Evolutionary conservation across 1,140 invertebrate genomes (phyloP).

Genomic region (Calephelis nemesis): DNA sequence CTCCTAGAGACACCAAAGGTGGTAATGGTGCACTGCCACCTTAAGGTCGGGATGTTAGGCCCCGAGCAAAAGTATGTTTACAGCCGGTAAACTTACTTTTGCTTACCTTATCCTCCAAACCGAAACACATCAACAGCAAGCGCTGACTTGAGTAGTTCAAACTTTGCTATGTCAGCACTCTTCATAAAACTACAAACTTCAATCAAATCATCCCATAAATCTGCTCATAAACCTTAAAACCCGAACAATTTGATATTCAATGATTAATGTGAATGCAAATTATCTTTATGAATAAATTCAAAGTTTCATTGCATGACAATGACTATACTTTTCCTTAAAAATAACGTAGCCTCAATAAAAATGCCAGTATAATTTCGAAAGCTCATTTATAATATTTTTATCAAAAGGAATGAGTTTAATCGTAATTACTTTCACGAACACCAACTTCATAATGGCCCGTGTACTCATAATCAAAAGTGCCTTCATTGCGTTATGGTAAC

Average conservation of each 20-base stretch:
- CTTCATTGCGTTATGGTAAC: conserved; percentile 61
- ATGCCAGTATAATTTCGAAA: conserved; percentile 20
- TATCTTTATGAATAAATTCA: conserved; percentile 3
- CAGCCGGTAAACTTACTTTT: too few relatives aligned
- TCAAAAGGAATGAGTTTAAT: conserved; percentile 33
- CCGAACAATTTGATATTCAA: background rate
- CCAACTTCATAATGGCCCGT: conserved; percentile 45
- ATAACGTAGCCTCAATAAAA: conserved; percentile 21
- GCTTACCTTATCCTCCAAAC: too few relatives aligned
- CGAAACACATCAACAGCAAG: background rate
- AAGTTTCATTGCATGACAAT: conserved; percentile 16
- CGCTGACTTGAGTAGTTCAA: background rate
- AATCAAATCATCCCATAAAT: too few relatives aligned
- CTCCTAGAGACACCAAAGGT: too few relatives aligned
- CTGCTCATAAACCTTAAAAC: background rate
- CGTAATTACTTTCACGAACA: conserved; percentile 60
- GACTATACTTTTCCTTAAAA: conserved; percentile 14
- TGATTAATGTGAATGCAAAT: conserved; percentile 15
- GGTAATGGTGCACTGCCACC: too few relatives aligned
- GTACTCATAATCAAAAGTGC: conserved; percentile 58
- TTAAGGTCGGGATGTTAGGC: too few relatives aligned
- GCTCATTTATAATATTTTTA: conserved; percentile 16
- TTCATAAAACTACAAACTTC: too few relatives aligned
- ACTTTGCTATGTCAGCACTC: too few relatives aligned
- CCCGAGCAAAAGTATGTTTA: too few relatives aligned